Evolutionary conservation across 2,113 vertebrate species (phyloP).

Genomic region (Ondatra zibethicus): DNA sequence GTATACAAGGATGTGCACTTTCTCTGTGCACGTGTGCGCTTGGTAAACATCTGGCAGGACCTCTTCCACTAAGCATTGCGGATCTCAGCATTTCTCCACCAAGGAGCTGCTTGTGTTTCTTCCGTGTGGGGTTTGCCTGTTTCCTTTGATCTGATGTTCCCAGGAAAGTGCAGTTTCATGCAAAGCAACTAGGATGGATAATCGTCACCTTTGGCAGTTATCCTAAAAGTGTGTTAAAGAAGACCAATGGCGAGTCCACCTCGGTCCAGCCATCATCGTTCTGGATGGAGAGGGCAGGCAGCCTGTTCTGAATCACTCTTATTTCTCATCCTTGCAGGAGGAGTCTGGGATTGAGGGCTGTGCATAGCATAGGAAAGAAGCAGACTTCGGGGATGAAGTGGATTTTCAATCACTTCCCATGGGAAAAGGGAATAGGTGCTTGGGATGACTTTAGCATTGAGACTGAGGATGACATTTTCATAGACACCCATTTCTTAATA

Average conservation of each 20-base stretch:
- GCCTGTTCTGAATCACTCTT: not conserved
- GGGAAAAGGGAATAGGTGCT: not conserved
- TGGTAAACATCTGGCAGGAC: not conserved
- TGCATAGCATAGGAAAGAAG: not conserved
- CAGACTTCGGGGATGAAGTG: not conserved
- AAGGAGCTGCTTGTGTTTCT: not conserved
- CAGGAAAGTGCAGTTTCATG: conserved; percentile 42
- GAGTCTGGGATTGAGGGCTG: not conserved
- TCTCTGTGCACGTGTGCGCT: not conserved
- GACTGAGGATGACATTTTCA: not conserved
- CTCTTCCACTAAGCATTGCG: not conserved
- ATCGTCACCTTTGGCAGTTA: not conserved
- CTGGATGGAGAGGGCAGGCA: not conserved
- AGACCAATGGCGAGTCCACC: not conserved
- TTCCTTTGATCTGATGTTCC: conserved; percentile 21
- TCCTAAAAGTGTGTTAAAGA: not conserved
- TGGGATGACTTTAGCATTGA: not conserved
- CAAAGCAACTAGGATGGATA: not conserved
- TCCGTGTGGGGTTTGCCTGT: not conserved
- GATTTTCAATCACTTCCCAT: not conserved
- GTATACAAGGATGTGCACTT: fast-evolving
- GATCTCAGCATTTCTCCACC: not conserved
- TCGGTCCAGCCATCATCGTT: not conserved
- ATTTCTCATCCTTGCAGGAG: not conserved
- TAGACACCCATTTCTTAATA: not conserved